Percentiles rank a stretch among this genome's conserved stretches.
Conservation (phyloP, 2,888 invertebrate genomes). For the Helleia helle region DNA sequence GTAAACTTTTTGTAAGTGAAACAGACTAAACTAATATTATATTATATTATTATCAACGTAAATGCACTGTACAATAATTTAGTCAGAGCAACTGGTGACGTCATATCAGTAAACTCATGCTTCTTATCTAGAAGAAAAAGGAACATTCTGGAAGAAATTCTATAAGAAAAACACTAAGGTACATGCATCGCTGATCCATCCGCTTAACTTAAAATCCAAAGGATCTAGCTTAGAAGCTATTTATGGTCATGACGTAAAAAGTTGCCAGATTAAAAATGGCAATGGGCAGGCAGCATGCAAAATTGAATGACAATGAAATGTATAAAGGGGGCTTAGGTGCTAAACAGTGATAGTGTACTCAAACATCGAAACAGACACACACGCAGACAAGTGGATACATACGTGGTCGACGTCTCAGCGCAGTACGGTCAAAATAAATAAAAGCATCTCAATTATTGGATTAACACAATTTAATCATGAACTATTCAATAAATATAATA, state of each 20-base stretch:
- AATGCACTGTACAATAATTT: too few species aligned
- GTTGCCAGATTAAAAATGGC: slow-evolving; percentile 1
- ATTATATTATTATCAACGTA: too few species aligned
- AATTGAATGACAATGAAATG: slow-evolving; percentile 60
- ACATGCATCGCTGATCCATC: neutral
- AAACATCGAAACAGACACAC: slow-evolving; percentile 71
- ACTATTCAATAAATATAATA: slow-evolving; percentile 66
- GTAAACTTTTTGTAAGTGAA: too few species aligned
- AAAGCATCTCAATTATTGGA: slow-evolving; percentile 72
- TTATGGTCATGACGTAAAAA: slow-evolving; percentile 1
- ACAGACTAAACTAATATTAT: too few species aligned
- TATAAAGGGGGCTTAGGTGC: slow-evolving; percentile 44
- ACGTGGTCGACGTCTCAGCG: slow-evolving; percentile 71
- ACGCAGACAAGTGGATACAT: slow-evolving; percentile 69
- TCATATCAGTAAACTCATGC: too few species aligned
- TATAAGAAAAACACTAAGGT: neutral
- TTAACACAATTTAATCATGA: slow-evolving; percentile 74
- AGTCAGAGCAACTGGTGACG: too few species aligned
- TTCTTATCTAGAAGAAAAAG: neutral
- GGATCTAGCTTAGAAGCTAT: slow-evolving; percentile 10
- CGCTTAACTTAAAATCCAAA: neutral
- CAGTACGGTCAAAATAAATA: slow-evolving; percentile 72
- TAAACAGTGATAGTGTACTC: slow-evolving; percentile 64
- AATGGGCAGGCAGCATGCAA: slow-evolving; percentile 51
- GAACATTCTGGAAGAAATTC: neutral